Base-by-base conservation (phyloP, 2,888 invertebrate species). In the Papilio protenor region DNA sequence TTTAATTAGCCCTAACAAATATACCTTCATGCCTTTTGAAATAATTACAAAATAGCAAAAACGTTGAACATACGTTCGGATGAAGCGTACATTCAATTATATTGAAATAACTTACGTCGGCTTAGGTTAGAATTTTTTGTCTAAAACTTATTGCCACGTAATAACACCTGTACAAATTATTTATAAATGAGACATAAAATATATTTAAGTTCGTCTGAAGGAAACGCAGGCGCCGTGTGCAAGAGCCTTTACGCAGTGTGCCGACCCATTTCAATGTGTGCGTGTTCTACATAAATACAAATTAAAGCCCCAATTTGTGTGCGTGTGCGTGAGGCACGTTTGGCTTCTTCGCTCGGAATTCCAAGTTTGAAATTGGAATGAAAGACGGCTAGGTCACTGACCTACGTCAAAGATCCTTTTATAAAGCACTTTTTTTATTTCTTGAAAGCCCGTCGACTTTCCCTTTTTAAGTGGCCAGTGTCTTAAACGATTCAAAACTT, bases 291-390 rank as follows among this genome's bases (percentile, higher is more conserved):
- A 91, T 91, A 91, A 89, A 91, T 90, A 90, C 89, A 86, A 88
- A 87, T 88, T 87, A 87, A 87, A 87, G 72, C 84, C 87, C 89
- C 89, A 87, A 91, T 90, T 89, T 85, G 91, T 92, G 90, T 90
- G 91, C 90, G 91, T 90, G 81, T 79, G 77, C 76, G 82, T 79
- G 74, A 57, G 61, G 83, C 84, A 91, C 92, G 91, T 88, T 92
- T 90, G 87, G 84, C 88, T 92, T 91, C 93, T 93, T 92, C 92
- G 90, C 89, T 88, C 89, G 89, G 91, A 91, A 91, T 93, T 93
- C 90, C 91, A 94, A 94, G 90, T 93, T 94, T 92, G 90, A 91
- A 93, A 92, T 92, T 92, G 91, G 91, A 93, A 93, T 93, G 92
- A 94, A 93, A 92, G 93, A 91, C 92, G 92, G 88, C 90, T 89